These are phyloP conservation scores for Numida meleagris DNA, from an alignment of 2,113 vertebrate genomes.

Conservation along the genomic window DNA sequence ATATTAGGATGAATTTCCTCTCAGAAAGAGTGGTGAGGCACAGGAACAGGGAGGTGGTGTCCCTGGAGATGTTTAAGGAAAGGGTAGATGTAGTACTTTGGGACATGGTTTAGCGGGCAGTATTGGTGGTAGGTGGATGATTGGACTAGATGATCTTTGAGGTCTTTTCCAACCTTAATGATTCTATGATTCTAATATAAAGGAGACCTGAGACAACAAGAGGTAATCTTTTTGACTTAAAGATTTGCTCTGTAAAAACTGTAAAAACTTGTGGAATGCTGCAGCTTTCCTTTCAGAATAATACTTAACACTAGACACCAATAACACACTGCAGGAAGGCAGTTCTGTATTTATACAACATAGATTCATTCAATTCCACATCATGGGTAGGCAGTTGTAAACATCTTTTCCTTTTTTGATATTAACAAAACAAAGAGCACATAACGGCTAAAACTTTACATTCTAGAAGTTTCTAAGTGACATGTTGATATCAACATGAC, in stretches of 20 bases:
- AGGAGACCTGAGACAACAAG: background rate
- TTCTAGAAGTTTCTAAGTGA: conserved; percentile 41
- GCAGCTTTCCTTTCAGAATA: background rate
- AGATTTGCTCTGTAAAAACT: background rate
- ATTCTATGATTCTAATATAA: background rate
- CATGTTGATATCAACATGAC: background rate
- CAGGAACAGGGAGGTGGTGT: too few species aligned
- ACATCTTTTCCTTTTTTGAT: background rate
- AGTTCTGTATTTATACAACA: background rate
- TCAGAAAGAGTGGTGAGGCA: too few species aligned
- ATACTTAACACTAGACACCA: background rate
- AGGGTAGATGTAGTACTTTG: too few species aligned
- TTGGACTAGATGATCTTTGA: background rate
- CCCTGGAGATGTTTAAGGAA: too few species aligned
- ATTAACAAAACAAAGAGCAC: background rate
- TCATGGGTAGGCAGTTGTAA: background rate
- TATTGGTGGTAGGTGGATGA: too few species aligned
- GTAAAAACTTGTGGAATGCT: background rate
- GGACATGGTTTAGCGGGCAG: too few species aligned
- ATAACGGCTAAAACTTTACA: background rate
- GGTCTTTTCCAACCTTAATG: background rate
- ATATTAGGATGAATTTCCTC: too few species aligned
- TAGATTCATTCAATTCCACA: background rate
- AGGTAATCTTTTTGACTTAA: background rate
- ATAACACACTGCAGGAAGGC: background rate